These are phyloP conservation scores for Stomatorhinus walkeri DNA, from an alignment of 2,797 vertebrate species.

Conservation along the genomic window DNA sequence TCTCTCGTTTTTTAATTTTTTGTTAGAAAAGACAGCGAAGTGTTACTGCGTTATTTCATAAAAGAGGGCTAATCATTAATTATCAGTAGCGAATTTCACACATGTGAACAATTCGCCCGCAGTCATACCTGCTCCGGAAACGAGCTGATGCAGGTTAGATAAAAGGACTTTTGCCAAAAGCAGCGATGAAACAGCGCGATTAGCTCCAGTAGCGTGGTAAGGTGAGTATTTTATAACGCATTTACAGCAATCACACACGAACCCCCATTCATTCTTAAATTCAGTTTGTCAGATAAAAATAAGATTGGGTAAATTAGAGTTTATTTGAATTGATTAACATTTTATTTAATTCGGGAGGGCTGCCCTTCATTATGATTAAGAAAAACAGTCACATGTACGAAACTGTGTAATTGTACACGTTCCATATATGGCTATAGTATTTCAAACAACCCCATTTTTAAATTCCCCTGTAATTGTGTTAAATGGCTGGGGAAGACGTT, in stretches of 20 bases:
- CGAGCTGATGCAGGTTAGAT: constrained; percentile 9
- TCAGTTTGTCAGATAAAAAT: not conserved
- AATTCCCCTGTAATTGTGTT: not conserved
- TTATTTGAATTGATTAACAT: not conserved
- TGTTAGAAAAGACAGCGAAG: not conserved
- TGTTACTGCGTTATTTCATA: not conserved
- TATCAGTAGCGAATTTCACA: not conserved
- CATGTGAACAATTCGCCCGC: constrained; percentile 13
- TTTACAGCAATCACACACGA: not conserved
- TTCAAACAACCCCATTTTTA: not conserved
- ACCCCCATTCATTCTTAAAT: not conserved
- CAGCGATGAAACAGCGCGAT: not conserved
- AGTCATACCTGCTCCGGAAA: constrained; percentile 15
- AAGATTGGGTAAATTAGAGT: not conserved
- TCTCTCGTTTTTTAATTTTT: not conserved
- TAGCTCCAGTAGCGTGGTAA: not conserved
- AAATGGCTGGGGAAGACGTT: not conserved
- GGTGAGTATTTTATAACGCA: not conserved
- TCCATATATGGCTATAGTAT: not conserved
- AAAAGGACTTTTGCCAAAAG: not conserved
- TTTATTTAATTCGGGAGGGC: not conserved
- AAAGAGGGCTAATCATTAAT: not conserved
- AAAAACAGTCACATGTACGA: not conserved
- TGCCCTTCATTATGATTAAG: not conserved
- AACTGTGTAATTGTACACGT: not conserved